Evolutionary conservation across 2,888 invertebrate species (phyloP).

Genomic region (Aproaerema taeniolella): DNA sequence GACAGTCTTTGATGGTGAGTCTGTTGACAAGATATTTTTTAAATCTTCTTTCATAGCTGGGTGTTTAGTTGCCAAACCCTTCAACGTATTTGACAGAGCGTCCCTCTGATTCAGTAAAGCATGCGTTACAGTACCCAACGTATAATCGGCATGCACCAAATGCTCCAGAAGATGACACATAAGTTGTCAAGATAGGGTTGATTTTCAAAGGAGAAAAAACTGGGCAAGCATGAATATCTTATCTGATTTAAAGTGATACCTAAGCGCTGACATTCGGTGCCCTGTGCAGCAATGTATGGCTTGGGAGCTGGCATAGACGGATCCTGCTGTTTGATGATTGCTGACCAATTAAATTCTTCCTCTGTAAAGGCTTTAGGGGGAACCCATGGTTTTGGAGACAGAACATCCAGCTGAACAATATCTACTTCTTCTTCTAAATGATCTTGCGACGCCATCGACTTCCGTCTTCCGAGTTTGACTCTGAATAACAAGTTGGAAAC

Average conservation of each 20-base stretch:
- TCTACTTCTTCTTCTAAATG: too few species aligned
- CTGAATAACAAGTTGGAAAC: not conserved
- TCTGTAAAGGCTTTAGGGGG: not conserved
- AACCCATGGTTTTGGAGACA: not conserved
- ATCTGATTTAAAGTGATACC: not conserved
- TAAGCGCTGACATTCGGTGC: not conserved
- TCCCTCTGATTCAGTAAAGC: not conserved
- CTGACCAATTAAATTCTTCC: not conserved
- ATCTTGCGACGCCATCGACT: not conserved
- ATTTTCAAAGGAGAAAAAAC: not conserved
- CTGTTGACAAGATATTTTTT: not conserved
- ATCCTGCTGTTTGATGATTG: not conserved
- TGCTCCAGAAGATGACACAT: not conserved
- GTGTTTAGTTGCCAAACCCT: not conserved
- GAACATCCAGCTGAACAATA: too few species aligned
- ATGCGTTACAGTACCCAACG: not conserved
- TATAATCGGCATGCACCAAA: not conserved
- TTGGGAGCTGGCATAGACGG: not conserved
- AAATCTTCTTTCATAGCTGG: not conserved
- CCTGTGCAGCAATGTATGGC: not conserved
- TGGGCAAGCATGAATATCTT: not conserved
- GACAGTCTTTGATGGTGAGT: not conserved
- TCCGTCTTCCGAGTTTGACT: not conserved
- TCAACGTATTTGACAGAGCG: not conserved
- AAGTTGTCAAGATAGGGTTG: not conserved